Conservation (phyloP, 2,797 vertebrate species). For the Syncerus caffer region DNA sequence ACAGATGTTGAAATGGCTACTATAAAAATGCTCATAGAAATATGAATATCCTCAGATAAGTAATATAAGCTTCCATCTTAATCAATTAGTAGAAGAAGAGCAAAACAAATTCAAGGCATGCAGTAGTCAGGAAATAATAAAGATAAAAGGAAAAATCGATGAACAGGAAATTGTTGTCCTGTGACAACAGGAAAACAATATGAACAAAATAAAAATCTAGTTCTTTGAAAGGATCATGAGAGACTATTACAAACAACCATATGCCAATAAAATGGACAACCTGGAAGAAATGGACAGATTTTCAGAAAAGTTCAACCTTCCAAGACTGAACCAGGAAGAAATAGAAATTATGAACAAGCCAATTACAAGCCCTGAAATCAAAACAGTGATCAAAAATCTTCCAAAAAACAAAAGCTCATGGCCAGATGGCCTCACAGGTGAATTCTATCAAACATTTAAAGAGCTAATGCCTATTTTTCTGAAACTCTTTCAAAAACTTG, state of each 20-base stretch:
- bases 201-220: slow-evolving; percentile 1
- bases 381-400: not conserved
- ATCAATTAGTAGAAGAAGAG: slow-evolving; percentile 3
- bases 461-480: not conserved
- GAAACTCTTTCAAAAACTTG: not conserved
- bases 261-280: not conserved
- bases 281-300: not conserved
- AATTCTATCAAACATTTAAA: not conserved
- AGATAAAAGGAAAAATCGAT: not conserved
- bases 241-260: not conserved
- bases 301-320: not conserved
- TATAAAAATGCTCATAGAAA: not conserved
- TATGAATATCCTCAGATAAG: not conserved
- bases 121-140: not conserved
- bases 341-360: not conserved
- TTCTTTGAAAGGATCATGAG: not conserved
- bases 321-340: not conserved
- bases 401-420: not conserved
- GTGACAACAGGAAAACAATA: not conserved
- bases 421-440: not conserved
- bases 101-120: slow-evolving; percentile 6
- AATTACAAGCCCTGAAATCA: not conserved
- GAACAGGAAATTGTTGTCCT: not conserved
- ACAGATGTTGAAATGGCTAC: not conserved
- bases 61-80: not conserved